Percentiles rank a stretch among this genome's conserved stretches.
phyloP scores from a whole-genome alignment of 2,888 invertebrate species.

The Leptinotarsa haldemani region DNA sequence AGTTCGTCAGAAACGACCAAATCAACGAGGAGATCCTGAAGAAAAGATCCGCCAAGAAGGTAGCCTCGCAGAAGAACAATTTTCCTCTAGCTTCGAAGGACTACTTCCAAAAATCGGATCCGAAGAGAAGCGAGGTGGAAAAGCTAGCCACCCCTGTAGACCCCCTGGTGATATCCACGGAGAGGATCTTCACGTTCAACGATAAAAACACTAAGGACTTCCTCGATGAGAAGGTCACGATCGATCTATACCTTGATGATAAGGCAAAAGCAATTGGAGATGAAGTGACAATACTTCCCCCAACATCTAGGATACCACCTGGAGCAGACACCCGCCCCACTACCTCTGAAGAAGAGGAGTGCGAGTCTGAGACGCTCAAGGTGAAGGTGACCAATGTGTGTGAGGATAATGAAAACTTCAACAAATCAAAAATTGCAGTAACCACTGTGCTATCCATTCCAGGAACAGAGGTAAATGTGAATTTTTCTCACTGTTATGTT shows the following conservation, averaged over 20 bases:
- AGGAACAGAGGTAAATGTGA: slow-evolving; percentile 38
- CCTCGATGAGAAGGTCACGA: slow-evolving; percentile 14
- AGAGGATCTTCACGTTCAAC: neutral
- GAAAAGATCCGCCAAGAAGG: slow-evolving; percentile 39
- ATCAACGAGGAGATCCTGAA: slow-evolving; percentile 44
- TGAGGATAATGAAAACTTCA: slow-evolving; percentile 42
- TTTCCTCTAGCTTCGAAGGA: slow-evolving; percentile 44
- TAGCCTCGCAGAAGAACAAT: slow-evolving; percentile 25
- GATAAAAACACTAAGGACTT: neutral
- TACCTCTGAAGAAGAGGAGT: neutral
- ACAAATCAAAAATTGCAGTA: slow-evolving; percentile 30
- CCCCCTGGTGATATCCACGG: neutral
- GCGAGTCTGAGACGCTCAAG: neutral
- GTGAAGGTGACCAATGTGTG: slow-evolving; percentile 28
- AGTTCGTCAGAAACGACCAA: slow-evolving; percentile 45
- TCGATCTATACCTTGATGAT: slow-evolving; percentile 15
- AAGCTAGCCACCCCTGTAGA: neutral
- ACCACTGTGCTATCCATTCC: slow-evolving; percentile 45
- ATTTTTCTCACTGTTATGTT: neutral
- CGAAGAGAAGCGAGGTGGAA: slow-evolving; percentile 20
- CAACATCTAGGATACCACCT: neutral
- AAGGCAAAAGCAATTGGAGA: neutral
- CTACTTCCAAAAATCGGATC: slow-evolving; percentile 36
- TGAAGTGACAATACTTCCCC: neutral
- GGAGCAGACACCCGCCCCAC: neutral